Evolutionary conservation across 64 coral and sea anemone species (phyloP).

Genomic region (Orbicella faveolata): DNA sequence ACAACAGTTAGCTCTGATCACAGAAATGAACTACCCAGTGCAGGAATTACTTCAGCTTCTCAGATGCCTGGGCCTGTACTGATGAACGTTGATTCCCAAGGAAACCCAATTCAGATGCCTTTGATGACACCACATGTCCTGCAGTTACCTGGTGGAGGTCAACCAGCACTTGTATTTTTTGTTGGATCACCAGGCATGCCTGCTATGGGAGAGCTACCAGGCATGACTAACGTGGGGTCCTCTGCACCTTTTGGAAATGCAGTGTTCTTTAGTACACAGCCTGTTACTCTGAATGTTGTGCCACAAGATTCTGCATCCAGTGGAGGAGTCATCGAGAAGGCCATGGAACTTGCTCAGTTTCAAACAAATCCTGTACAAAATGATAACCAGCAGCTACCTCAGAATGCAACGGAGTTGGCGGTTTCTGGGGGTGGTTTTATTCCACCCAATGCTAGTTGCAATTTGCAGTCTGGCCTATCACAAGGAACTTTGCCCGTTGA

Average conservation of each 20-base stretch:
- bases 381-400: background rate
- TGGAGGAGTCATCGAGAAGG: conserved; percentile 72
- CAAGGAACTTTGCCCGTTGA: background rate
- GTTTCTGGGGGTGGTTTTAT: background rate
- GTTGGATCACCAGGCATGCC: conserved; percentile 9
- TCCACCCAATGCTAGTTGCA: background rate
- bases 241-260: conserved; percentile 47
- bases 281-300: conserved; percentile 48
- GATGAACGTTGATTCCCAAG: conserved; percentile 2
- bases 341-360: conserved; percentile 71
- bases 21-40: background rate
- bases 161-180: conserved; percentile 51
- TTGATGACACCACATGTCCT: background rate
- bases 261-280: conserved; percentile 43
- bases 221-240: background rate
- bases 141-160: conserved; percentile 4
- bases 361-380: background rate
- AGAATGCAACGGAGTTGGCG: conserved; percentile 3
- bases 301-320: conserved; percentile 23
- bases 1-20: background rate
- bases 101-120: background rate
- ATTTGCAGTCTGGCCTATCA: background rate
- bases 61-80: conserved; percentile 1
- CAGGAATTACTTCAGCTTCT: background rate
- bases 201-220: conserved; percentile 15